These are phyloP conservation scores for Malthinus flaveolus DNA, from an alignment of 2,888 invertebrate species.

Conservation along the genomic window DNA sequence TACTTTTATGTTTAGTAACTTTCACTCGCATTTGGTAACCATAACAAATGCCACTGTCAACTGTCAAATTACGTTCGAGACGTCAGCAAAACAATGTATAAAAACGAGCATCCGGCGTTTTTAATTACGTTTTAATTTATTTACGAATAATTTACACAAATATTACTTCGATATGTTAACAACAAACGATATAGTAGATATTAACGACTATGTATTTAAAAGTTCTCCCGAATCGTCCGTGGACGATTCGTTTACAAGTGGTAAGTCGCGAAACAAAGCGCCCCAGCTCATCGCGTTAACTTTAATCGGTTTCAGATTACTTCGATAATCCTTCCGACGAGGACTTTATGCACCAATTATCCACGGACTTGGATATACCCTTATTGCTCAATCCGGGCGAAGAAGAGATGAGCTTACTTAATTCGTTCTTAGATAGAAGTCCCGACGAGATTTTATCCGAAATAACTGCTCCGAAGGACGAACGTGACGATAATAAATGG, in stretches of 20 bases:
- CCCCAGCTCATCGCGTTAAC: background rate
- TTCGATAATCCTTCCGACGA: constrained; percentile 48
- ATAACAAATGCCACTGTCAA: background rate
- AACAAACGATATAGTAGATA: constrained; percentile 41
- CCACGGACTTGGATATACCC: constrained; percentile 50
- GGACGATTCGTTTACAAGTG: constrained; percentile 45
- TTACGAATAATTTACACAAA: background rate
- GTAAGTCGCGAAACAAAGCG: constrained; percentile 30
- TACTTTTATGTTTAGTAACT: too few species aligned
- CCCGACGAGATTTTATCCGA: constrained; percentile 51
- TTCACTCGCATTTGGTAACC: too few species aligned
- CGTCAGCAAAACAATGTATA: constrained; percentile 28
- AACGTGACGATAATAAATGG: constrained; percentile 9
- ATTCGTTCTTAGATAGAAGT: constrained; percentile 48
- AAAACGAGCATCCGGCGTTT: constrained; percentile 16
- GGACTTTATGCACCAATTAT: constrained; percentile 50
- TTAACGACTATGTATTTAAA: constrained; percentile 45
- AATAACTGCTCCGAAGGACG: constrained; percentile 35
- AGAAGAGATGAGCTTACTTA: constrained; percentile 47
- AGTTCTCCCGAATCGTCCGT: constrained; percentile 49
- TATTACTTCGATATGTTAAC: constrained; percentile 40
- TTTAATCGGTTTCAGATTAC: constrained; percentile 39
- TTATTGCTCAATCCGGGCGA: constrained; percentile 48
- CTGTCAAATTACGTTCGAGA: constrained; percentile 7
- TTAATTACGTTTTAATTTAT: constrained; percentile 8